These are phyloP conservation scores for Aphelocoma coerulescens DNA, from an alignment of 2,113 vertebrate species.

Conservation along the genomic window DNA sequence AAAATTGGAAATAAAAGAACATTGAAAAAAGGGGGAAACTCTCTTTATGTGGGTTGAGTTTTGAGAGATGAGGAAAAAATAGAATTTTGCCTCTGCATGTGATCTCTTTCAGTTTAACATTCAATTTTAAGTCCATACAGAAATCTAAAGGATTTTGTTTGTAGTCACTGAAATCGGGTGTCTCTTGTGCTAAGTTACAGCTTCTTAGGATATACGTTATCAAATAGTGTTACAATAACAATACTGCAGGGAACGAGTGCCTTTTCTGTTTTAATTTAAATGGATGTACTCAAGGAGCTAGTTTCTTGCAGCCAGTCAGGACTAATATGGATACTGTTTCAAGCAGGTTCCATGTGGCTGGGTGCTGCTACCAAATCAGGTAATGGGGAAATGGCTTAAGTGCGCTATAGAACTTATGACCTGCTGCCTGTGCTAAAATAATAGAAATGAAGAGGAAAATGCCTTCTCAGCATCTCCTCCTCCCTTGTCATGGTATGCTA, in stretches of 20 bases:
- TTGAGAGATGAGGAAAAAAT: not conserved
- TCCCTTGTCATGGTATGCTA: not conserved
- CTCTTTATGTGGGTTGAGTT: not conserved
- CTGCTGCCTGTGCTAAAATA: not conserved
- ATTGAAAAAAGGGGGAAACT: rapidly evolving
- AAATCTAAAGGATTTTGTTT: not conserved
- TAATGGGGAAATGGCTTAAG: not conserved
- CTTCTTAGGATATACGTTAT: not conserved
- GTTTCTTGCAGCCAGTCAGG: not conserved
- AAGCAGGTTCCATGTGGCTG: not conserved
- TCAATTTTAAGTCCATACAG: not conserved
- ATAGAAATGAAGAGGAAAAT: not conserved
- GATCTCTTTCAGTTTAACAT: not conserved
- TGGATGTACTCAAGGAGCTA: not conserved
- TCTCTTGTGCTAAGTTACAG: not conserved
- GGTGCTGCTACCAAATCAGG: not conserved
- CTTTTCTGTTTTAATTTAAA: not conserved
- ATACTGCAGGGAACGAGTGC: not conserved
- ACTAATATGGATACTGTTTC: not conserved
- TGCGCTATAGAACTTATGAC: not conserved
- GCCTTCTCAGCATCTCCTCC: not conserved
- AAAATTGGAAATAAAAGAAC: not conserved
- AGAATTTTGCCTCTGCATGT: not conserved
- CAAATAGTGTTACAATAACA: not conserved
- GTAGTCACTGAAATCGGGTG: not conserved